phyloP scores from a whole-genome alignment of 2,797 vertebrate species.

The Danio kyathit region DNA sequence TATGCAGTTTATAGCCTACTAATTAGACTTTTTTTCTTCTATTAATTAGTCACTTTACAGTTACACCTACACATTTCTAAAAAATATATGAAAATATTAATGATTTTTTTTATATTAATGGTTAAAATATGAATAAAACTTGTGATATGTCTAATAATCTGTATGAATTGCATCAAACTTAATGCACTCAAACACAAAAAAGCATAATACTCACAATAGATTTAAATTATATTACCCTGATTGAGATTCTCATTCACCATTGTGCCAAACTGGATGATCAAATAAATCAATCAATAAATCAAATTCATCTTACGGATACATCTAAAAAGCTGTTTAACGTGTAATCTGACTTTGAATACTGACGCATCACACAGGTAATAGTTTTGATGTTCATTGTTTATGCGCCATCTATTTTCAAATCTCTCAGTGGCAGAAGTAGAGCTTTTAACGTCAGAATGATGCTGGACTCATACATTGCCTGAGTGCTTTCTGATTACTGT shows the following conservation, averaged over 20 bases:
- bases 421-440: neutral
- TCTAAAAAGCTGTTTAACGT: neutral
- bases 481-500: conserved; percentile 7
- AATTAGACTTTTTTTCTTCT: neutral
- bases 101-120: no score
- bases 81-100: no score
- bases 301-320: neutral
- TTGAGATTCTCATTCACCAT: neutral
- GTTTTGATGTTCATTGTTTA: conserved; percentile 1
- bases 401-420: neutral
- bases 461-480: conserved; percentile 9
- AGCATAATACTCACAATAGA: no score
- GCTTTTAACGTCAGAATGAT: conserved; percentile 19
- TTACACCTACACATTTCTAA: neutral
- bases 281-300: no score
- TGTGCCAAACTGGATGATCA: neutral
- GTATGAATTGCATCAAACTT: neutral
- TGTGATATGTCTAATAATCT: no score
- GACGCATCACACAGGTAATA: neutral
- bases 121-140: no score
- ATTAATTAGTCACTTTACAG: neutral
- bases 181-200: neutral
- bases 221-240: neutral
- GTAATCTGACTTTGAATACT: neutral
- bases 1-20: no score